These are phyloP conservation scores for Mormyrops boulengeri DNA, from an alignment of 2,797 vertebrate genomes.

Conservation along the genomic window DNA sequence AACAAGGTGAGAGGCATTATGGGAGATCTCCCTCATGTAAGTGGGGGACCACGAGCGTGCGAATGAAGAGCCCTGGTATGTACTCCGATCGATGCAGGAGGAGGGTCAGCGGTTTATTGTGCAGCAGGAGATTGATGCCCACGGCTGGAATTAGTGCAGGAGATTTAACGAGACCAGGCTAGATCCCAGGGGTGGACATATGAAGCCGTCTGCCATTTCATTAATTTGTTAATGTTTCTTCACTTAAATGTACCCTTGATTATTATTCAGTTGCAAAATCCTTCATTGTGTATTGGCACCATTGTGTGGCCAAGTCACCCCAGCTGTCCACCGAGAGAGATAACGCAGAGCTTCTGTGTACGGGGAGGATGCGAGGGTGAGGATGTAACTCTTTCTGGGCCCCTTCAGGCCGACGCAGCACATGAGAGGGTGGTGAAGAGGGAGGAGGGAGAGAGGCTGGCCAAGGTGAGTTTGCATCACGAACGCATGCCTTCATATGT, in stretches of 20 bases:
- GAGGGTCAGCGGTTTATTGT: background rate
- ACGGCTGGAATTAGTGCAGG: background rate
- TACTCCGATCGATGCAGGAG: conserved; percentile 57
- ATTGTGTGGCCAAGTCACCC: background rate
- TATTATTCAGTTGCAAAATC: background rate
- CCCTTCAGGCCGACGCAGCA: conserved; percentile 73
- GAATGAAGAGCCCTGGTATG: conserved; percentile 48
- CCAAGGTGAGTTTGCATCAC: conserved; percentile 68
- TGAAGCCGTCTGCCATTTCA: background rate
- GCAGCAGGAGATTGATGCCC: background rate
- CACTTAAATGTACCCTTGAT: background rate
- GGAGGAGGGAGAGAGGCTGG: conserved; percentile 85
- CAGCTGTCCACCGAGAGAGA: background rate
- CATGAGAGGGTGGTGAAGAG: conserved; percentile 82
- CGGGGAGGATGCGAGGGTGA: background rate
- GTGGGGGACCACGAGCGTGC: conserved; percentile 30
- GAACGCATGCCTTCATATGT: background rate
- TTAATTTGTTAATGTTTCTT: background rate
- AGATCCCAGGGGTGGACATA: background rate
- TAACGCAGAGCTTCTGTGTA: background rate
- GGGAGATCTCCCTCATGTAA: conserved; percentile 48
- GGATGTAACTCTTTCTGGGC: background rate
- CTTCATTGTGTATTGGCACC: background rate
- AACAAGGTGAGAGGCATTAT: conserved; percentile 75
- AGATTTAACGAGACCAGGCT: background rate